Evolutionary conservation across 2,113 vertebrate genomes (phyloP), one percentile per base, ranked within the genome.

Genomic region (Neogobius melanostomus): DNA sequence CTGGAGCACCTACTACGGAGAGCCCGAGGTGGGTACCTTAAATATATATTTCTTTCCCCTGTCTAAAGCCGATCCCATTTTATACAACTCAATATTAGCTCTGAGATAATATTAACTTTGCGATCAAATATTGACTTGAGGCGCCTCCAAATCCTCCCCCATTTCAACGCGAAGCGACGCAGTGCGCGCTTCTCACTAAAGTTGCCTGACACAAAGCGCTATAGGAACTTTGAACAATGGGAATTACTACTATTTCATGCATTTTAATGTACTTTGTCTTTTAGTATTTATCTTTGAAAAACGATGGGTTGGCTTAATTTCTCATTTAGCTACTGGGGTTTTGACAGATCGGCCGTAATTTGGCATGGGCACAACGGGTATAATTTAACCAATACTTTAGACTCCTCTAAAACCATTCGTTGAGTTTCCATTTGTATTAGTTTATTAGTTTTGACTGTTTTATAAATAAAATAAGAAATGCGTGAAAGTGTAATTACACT

Each of bases 1-100:
- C 93, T 98, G 97, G 97, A 98, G 94, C 96, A 94, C 91, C 94
- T 98, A 98, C 94, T 98, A 98, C 88, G 95, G 90, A 77, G 96
- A 98, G 87, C 95, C 97, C 56, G 97, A 98, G 97, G 96, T 98
- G 93, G 93, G 95, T 91, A 90, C 87, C 85, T 91, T 93, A 89
- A 90, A 93, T 92, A 91, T 92, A 89, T 89, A 75, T 87, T 81
- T 88, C 46, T 89, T 91, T 88, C 53, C 76, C 48, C 69, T 72
- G 86, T 90, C 91, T 91, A 93, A 93, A 93, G 91, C 93, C 93
- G 93, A 93, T 93, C 94, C 93, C 91, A 91, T 95, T 95, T 95
- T 95, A 96, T 95, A 95, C 94, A 94, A 93, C 93, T 93, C 94
- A 94, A 90, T 95, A 94, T 95, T 95, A 96, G 95, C 93, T 94